Base-by-base conservation (phyloP, 2,113 vertebrate species). In the Oreochromis spilurus region DNA sequence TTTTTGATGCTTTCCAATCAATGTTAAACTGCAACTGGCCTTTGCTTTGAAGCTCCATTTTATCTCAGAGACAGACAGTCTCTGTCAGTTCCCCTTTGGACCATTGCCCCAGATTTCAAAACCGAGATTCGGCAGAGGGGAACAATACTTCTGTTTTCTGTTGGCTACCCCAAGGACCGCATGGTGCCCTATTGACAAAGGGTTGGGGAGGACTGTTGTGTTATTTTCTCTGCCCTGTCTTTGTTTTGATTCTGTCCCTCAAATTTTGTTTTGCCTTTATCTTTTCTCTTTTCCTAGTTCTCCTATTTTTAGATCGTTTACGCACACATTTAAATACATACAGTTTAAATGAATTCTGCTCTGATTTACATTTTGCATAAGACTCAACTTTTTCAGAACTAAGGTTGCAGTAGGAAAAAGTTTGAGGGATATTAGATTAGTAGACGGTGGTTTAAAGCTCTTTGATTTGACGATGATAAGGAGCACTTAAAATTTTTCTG, bases 91-190 rank as follows among this genome's bases (percentile, higher is more conserved):
- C 52, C 85, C 58, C 82, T 78, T 91, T 91, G 85, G 91, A 90
- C 84, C 80, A 17, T 31, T 16, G 86, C 83, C 82, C 84, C 90
- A 89, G 92, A 94, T 90, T 89, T 85, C 65, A 87, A 67, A 92
- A 81, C 55, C 77, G 84, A 89, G 82, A 94, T 89, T 92, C 19
- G 31, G 29, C 86, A 77, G 67, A 81, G 4, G 40, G 88, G 84
- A 90, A 91, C 87, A 92, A 94, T 89, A 70, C 79, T 26, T 17
- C 65, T 90, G 82, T 87, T 90, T 92, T 80, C 77, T 70, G 82
- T 19, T 4, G n/a, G 52, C 31, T 65, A 78, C 84, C 81, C 89
- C 54, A 48, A 87, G 89, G 89, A 90, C 43, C 31, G 21, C 58
- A 38, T 21, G 87, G 83, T 79, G 85, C 70, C 88, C 83, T 55